phyloP scores from a whole-genome alignment of 2,888 invertebrate genomes.

The Blastobasis adustella region DNA sequence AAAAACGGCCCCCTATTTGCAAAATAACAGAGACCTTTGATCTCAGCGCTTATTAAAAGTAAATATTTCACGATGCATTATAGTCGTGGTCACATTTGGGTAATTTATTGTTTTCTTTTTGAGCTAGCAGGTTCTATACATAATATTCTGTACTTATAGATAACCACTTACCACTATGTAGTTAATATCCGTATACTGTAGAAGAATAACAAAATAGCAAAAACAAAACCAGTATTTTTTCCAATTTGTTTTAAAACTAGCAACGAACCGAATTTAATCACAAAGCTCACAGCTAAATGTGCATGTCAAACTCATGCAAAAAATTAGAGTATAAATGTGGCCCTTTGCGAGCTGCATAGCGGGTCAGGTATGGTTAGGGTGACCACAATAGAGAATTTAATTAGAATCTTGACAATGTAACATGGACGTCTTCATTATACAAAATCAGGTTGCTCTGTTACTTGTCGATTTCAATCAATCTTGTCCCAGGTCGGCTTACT shows the following conservation, averaged over 20 bases:
- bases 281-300: slow-evolving; percentile 14
- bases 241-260: slow-evolving; percentile 4
- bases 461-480: too few relatives aligned
- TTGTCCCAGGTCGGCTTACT: too few relatives aligned
- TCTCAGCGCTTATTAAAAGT: slow-evolving; percentile 70
- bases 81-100: slow-evolving; percentile 21
- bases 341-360: slow-evolving; percentile 37
- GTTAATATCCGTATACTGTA: too few relatives aligned
- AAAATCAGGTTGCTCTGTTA: too few relatives aligned
- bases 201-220: too few relatives aligned
- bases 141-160: too few relatives aligned
- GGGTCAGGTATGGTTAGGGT: slow-evolving; percentile 55
- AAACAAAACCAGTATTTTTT: too few relatives aligned
- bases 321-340: slow-evolving; percentile 41
- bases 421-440: background rate
- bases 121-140: too few relatives aligned
- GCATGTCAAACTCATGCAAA: slow-evolving; percentile 19
- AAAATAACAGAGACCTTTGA: slow-evolving; percentile 70
- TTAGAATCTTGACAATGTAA: background rate
- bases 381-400: slow-evolving; percentile 21
- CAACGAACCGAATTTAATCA: slow-evolving; percentile 26
- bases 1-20: slow-evolving; percentile 62
- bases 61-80: slow-evolving; percentile 63
- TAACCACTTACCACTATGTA: too few relatives aligned
- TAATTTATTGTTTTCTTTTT: background rate